Percentiles rank a stretch among this genome's conserved stretches.
These are phyloP conservation scores for Abscondita cerata DNA, from an alignment of 2,888 invertebrate species.

Conservation along the genomic window DNA sequence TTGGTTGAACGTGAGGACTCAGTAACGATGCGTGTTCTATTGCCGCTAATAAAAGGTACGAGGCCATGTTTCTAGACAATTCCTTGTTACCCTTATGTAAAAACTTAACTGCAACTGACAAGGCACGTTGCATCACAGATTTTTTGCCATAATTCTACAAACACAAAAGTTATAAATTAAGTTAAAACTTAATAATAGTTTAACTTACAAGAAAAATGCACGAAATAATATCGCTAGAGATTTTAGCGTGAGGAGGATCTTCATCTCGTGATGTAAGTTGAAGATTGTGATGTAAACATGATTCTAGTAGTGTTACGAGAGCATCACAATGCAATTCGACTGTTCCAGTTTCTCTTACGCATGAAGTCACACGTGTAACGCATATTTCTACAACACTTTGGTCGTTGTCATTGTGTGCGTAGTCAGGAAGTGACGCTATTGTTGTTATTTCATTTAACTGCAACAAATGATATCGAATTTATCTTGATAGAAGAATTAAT, in stretches of 20 bases:
- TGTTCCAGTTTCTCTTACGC: slow-evolving; percentile 87
- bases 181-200: background rate
- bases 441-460: slow-evolving; percentile 77
- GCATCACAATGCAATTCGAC: slow-evolving; percentile 86
- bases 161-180: slow-evolving; percentile 8
- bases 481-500: too few species aligned
- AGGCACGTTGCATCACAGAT: slow-evolving; percentile 80
- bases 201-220: slow-evolving; percentile 84
- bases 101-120: slow-evolving; percentile 92
- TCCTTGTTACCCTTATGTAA: slow-evolving; percentile 90
- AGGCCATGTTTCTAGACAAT: slow-evolving; percentile 87
- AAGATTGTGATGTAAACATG: slow-evolving; percentile 87
- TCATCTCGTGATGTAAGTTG: slow-evolving; percentile 80
- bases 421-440: slow-evolving; percentile 83
- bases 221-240: slow-evolving; percentile 93
- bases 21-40: slow-evolving; percentile 88
- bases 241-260: slow-evolving; percentile 96
- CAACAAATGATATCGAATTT: too few species aligned
- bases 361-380: slow-evolving; percentile 88
- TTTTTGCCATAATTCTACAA: slow-evolving; percentile 73
- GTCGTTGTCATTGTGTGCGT: slow-evolving; percentile 86
- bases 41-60: slow-evolving; percentile 90
- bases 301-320: slow-evolving; percentile 83
- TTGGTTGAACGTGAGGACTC: slow-evolving; percentile 86
- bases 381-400: slow-evolving; percentile 96